Evolutionary conservation across 2,888 invertebrate genomes (phyloP), one percentile per base, ranked within the genome.

Genomic region (Agrotis clavis): DNA sequence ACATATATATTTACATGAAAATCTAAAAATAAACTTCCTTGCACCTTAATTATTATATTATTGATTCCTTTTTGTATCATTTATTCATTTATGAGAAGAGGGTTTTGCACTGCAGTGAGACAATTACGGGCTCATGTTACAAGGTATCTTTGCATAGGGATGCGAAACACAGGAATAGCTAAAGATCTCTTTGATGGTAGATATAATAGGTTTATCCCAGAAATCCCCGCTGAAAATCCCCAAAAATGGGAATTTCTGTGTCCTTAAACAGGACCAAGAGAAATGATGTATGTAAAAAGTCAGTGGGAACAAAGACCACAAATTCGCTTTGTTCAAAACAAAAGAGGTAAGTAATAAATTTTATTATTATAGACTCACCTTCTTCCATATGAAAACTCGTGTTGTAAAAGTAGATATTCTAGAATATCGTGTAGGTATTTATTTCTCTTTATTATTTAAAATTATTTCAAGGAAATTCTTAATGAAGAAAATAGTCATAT

Each of bases 361-460:
- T 25, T 25, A 25, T 25, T 25, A 25, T 25, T 25, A 25, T 25
- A 25, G 25, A 25, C 25, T 25, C 25, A 25, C 25, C 25, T 25
- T 25, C 2, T 25, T 25, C 25, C 2, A 25, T 25, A 25, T 25
- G 25, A 25, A 25, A 25, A 25, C 25, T 25, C 25, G 25, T 25
- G 25, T 25, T 25, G 25, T 25, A 25, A 25, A 25, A 2, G 25
- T 25, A 25, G 25, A 25, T 25, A 25, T 25, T 25, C 25, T 25
- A 25, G 2, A 25, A 25, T 25, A 25, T 25, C 25, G 25, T 25
- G 25, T 25, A 25, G 25, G n/a, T 75, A 76, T 76, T 73, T 67
- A 51, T 67, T 19, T 1, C 6, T 4, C 21, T 76, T 67, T 68
- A 74, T 74, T 74, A 76, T 30, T 74, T 60, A 76, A 48, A 73